phyloP scores from a whole-genome alignment of 2,888 invertebrate species.

The Pocota personata region DNA sequence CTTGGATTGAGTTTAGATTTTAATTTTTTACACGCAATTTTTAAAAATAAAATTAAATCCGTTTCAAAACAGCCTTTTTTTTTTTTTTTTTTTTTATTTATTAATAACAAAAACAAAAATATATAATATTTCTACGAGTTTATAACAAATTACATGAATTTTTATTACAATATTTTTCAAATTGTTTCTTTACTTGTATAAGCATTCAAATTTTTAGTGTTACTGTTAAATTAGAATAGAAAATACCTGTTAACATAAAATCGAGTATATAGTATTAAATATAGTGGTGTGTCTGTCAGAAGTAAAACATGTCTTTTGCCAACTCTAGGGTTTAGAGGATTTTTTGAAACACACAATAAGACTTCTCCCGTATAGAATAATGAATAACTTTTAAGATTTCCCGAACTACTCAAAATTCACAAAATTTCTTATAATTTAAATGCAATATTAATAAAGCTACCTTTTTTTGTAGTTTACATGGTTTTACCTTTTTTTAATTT shows the following conservation, averaged over 20 bases:
- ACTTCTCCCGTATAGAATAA: not conserved
- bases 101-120: not conserved
- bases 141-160: too few species aligned
- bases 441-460: not conserved
- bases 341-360: not conserved
- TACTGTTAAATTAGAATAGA: not conserved
- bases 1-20: not conserved
- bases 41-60: not conserved
- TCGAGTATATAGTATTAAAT: not conserved
- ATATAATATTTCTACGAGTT: not conserved
- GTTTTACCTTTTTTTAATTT: not conserved
- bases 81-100: not conserved
- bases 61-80: conserved; percentile 13
- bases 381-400: not conserved
- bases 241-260: not conserved
- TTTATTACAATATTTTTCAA: not conserved
- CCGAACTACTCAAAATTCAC: not conserved
- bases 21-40: not conserved
- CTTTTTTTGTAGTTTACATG: not conserved
- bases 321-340: too few species aligned
- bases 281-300: not conserved
- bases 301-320: not conserved
- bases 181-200: not conserved
- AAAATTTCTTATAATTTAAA: not conserved
- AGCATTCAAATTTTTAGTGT: not conserved